Evolutionary conservation across 2,113 vertebrate genomes (phyloP).

Genomic region (Pogonocichla stellata): DNA sequence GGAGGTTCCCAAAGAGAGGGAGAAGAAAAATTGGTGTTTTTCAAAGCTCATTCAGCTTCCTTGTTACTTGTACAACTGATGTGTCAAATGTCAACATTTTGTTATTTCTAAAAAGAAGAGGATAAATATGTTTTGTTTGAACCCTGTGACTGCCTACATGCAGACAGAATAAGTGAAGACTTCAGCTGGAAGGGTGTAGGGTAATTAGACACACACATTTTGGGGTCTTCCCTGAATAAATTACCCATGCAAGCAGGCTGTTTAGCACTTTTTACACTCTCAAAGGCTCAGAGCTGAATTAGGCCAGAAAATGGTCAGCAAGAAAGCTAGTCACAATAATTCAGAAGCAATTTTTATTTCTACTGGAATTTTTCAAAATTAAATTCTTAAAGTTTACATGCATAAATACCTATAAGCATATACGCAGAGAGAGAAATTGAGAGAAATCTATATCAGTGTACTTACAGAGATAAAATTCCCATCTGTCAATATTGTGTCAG

Average conservation of each 20-base stretch:
- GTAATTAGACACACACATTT: background rate
- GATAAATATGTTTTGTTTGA: background rate
- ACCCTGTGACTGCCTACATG: background rate
- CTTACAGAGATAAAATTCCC: background rate
- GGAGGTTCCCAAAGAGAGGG: conserved; percentile 26
- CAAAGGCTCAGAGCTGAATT: background rate
- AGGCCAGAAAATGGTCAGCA: background rate
- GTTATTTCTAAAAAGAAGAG: conserved; percentile 10
- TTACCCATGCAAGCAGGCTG: background rate
- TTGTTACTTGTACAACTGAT: background rate
- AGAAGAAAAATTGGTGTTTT: conserved; percentile 13
- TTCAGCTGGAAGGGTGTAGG: background rate
- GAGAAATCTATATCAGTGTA: background rate
- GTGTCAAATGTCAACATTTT: conserved; percentile 35
- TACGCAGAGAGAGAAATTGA: background rate
- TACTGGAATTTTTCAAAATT: background rate
- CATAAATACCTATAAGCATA: background rate
- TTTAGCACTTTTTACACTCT: background rate
- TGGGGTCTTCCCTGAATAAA: background rate
- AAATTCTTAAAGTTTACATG: background rate
- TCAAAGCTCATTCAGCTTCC: background rate
- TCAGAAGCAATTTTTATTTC: background rate
- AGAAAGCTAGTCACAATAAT: background rate
- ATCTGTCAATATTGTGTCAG: background rate
- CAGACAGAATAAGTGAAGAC: background rate